These are phyloP conservation scores for Polymixis flavicincta DNA, from an alignment of 2,888 invertebrate species.

Conservation along the genomic window DNA sequence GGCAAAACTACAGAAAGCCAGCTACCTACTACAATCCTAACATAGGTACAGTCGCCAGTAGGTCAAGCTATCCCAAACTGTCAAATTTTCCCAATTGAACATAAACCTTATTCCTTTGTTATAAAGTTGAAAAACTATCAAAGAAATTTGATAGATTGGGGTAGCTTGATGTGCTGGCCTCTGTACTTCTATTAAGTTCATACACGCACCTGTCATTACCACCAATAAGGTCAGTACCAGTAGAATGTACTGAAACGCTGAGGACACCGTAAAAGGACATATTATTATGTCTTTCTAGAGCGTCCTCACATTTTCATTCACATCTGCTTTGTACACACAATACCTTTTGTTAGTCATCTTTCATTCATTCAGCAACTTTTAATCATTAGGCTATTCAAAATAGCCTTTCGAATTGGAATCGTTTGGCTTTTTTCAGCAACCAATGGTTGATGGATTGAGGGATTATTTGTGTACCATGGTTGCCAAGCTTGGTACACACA, in stretches of 20 bases:
- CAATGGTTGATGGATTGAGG: no score
- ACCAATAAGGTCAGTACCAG: not conserved
- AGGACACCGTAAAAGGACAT: no score
- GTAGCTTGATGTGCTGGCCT: no score
- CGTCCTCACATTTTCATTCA: not conserved
- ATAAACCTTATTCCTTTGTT: no score
- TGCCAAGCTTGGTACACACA: no score
- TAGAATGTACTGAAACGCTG: no score
- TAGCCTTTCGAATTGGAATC: slow-evolving; percentile 6
- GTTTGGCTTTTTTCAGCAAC: not conserved
- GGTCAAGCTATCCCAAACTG: no score
- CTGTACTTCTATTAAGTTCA: not conserved
- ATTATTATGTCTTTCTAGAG: not conserved
- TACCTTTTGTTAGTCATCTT: not conserved
- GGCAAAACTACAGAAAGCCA: not conserved
- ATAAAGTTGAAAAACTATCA: no score
- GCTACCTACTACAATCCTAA: not conserved
- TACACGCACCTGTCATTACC: not conserved
- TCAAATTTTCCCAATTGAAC: no score
- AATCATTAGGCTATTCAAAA: slow-evolving; percentile 3
- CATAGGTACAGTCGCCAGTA: no score
- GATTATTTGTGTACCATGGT: no score
- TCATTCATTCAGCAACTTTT: not conserved
- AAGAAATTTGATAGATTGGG: no score
- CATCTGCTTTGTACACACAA: not conserved